Conservation (phyloP, 2,113 vertebrate genomes). For the Raja brachyura region DNA sequence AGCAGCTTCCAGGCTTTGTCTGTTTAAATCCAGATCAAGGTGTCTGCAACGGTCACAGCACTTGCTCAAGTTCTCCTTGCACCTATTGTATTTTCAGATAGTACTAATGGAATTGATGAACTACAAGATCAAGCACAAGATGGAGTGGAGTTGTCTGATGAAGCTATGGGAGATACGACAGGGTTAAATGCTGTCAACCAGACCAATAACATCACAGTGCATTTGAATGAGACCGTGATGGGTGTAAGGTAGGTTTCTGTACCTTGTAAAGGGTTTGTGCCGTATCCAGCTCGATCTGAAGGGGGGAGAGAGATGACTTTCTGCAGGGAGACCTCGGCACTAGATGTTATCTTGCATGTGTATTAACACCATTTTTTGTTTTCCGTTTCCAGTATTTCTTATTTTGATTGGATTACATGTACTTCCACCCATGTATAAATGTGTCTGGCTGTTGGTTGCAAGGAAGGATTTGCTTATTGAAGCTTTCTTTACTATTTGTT, state of each 20-base stretch:
- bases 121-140: constrained; percentile 42
- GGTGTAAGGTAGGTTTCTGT: constrained; percentile 54
- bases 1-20: neutral
- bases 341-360: neutral
- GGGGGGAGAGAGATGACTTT: neutral
- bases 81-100: constrained; percentile 42
- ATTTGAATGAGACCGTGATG: constrained; percentile 49
- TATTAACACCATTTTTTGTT: neutral
- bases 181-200: constrained; percentile 57
- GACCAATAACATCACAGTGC: constrained; percentile 52
- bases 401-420: neutral
- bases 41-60: neutral
- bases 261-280: neutral
- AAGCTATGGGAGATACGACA: constrained; percentile 24
- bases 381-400: neutral
- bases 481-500: neutral
- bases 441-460: neutral
- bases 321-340: neutral
- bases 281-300: neutral
- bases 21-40: neutral
- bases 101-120: constrained; percentile 43
- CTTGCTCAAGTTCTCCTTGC: no score
- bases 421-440: no score
- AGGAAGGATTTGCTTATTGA: neutral
- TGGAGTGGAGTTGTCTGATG: constrained; percentile 41